Percentiles rank a stretch among this genome's conserved stretches.
Conservation (phyloP, 2,888 invertebrate species). For the Sipha maydis region DNA sequence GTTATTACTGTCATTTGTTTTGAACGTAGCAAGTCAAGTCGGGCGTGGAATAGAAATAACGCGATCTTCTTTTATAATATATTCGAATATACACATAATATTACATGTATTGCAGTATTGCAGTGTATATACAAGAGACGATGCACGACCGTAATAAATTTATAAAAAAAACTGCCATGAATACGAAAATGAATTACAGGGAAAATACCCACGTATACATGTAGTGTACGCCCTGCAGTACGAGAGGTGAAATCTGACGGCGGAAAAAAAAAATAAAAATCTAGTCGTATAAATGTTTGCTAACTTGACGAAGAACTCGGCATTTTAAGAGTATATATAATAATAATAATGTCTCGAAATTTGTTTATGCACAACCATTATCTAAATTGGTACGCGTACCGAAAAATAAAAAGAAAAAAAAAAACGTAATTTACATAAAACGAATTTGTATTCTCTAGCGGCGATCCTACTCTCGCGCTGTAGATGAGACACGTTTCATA, state of each 20-base stretch:
- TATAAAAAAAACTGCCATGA: slow-evolving; percentile 27
- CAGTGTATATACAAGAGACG: not conserved
- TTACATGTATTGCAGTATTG: not conserved
- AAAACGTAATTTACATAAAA: slow-evolving; percentile 41
- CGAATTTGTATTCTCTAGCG: slow-evolving; percentile 54
- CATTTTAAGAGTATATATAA: slow-evolving; percentile 15
- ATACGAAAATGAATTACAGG: not conserved
- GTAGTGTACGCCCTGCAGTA: not conserved
- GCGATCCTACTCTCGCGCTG: not conserved
- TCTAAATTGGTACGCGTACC: slow-evolving; percentile 42
- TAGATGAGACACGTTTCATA: not conserved
- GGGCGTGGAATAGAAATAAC: not conserved
- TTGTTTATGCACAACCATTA: slow-evolving; percentile 41
- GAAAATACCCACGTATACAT: not conserved
- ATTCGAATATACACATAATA: not conserved
- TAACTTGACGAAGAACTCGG: not conserved
- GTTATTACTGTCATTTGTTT: slow-evolving; percentile 30
- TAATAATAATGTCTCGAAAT: slow-evolving; percentile 49
- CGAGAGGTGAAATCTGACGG: not conserved
- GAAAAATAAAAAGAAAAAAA: not conserved
- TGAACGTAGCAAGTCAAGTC: not conserved
- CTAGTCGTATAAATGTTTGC: slow-evolving; percentile 4
- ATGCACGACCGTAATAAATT: slow-evolving; percentile 49
- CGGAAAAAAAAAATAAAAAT: not conserved
- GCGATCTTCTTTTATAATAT: slow-evolving; percentile 28